Base-by-base conservation (phyloP, 2,797 vertebrate genomes). In the Artibeus jamaicensis region DNA sequence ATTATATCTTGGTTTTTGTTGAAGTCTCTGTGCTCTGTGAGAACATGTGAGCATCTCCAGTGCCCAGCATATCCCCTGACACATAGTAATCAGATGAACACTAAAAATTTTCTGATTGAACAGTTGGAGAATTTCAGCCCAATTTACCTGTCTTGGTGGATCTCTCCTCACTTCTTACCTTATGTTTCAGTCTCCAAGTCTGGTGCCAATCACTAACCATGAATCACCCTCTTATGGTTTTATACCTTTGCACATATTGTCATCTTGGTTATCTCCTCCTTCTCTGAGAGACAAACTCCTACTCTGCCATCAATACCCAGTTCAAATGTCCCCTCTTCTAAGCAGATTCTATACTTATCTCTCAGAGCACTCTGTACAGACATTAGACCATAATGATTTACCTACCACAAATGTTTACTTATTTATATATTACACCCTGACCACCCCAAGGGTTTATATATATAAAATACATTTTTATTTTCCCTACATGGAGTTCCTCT, bases 261-360 rank as follows among this genome's bases (percentile, higher is more conserved):
- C 65, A 90, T 78, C 77, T 83, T 9, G 6, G 24, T 39, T n/a
- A 86, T 37, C 5, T 19, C 26, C 44, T 92, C 29, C 16, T 91
- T 94, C 42, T 96, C 21, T 42, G 32, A 76, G 86, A 3, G 9
- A 94, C 48, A 89, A 89, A 87, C 44, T 93, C 59, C 59, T 82
- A 67, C 19, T 86, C 24, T 67, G 10, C 46, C 50, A 73, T 48
- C 44, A 86, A 55, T 4, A 55, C 68, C 32, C 39, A 88, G 42
- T 19, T 85, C 24, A 77, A 73, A 73, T 34, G 21, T 55, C 42
- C 71, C 15, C 24, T 86, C 59, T 48, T 93, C n/a, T 55, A 6
- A 24, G 46, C 55, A 93, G 34, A 11, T 82, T 77, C 93, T 46
- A 59, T 15, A 55, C 26, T 67, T 94, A 42, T 18, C 29, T 90